Conservation (phyloP, 2,888 invertebrate species). For the Amiota mariae region DNA sequence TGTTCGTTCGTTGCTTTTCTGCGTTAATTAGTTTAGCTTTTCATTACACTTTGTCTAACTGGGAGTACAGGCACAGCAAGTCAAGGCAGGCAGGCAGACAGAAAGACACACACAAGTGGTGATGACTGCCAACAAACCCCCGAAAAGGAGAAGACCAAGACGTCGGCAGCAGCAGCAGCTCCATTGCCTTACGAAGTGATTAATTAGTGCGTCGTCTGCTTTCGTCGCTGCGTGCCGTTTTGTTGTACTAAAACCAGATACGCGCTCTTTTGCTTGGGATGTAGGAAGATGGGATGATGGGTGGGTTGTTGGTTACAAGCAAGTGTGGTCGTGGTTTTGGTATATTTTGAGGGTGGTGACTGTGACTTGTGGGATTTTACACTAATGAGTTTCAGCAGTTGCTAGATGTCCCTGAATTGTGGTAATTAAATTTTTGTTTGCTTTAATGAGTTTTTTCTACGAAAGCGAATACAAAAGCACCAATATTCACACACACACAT, state of each 20-base stretch:
- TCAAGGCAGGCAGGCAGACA: too few species aligned
- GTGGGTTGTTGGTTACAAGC: not conserved
- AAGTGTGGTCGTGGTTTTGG: not conserved
- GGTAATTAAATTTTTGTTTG: conserved; percentile 35
- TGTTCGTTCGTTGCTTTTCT: conserved; percentile 55
- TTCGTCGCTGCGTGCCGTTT: not conserved
- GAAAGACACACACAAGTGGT: too few species aligned
- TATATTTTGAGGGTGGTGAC: not conserved
- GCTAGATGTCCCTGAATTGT: conserved; percentile 34
- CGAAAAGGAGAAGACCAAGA: not conserved
- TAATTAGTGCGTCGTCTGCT: conserved; percentile 40
- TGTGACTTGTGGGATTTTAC: not conserved
- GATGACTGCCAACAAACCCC: not conserved
- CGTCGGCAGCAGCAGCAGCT: not conserved
- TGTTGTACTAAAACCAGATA: not conserved
- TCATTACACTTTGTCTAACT: conserved; percentile 48
- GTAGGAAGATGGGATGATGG: not conserved
- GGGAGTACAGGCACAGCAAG: conserved; percentile 38
- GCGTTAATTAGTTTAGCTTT: conserved; percentile 64
- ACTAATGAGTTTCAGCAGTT: conserved; percentile 36
- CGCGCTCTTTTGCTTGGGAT: not conserved
- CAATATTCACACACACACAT: not conserved
- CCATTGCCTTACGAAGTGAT: conserved; percentile 31
- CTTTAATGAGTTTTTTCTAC: conserved; percentile 37
- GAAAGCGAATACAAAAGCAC: not conserved